phyloP scores from a whole-genome alignment of 2,888 invertebrate genomes.

The Achlya flavicornis region DNA sequence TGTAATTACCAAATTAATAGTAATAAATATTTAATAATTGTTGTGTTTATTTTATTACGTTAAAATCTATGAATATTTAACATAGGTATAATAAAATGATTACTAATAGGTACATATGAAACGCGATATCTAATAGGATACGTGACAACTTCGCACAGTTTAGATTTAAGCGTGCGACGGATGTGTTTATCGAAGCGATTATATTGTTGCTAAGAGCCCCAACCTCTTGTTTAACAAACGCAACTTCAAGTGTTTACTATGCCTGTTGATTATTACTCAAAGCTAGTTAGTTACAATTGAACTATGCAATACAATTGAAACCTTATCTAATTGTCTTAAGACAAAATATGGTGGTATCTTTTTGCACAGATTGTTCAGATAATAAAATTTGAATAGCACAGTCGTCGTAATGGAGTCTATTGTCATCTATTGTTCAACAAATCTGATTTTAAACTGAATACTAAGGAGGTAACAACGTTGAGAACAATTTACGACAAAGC shows the following conservation, averaged over 20 bases:
- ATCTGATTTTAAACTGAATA: slow-evolving; percentile 1
- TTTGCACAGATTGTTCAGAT: neutral
- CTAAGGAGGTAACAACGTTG: neutral
- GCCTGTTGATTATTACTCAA: slow-evolving; percentile 1
- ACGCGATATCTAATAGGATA: slow-evolving; percentile 41
- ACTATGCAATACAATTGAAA: neutral
- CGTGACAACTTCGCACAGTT: slow-evolving; percentile 38
- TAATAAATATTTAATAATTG: too few relatives aligned
- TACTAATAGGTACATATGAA: slow-evolving; percentile 14
- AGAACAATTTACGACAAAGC: neutral
- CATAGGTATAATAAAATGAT: neutral
- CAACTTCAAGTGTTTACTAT: slow-evolving; percentile 15
- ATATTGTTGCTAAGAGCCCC: slow-evolving; percentile 39
- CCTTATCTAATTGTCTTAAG: neutral
- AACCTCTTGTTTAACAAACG: slow-evolving; percentile 28
- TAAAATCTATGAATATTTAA: neutral
- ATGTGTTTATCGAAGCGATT: slow-evolving; percentile 41
- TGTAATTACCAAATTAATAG: too few relatives aligned
- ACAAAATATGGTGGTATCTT: neutral
- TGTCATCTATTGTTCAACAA: slow-evolving; percentile 1
- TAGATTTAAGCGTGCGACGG: slow-evolving; percentile 37
- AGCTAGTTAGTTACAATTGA: neutral
- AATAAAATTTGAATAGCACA: slow-evolving; percentile 1
- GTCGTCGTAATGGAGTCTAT: neutral
- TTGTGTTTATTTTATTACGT: too few relatives aligned